Percentiles rank a stretch among this genome's conserved stretches.
Evolutionary conservation across 2,888 invertebrate species (phyloP).

Genomic region (Scelioninae gen. 2): DNA sequence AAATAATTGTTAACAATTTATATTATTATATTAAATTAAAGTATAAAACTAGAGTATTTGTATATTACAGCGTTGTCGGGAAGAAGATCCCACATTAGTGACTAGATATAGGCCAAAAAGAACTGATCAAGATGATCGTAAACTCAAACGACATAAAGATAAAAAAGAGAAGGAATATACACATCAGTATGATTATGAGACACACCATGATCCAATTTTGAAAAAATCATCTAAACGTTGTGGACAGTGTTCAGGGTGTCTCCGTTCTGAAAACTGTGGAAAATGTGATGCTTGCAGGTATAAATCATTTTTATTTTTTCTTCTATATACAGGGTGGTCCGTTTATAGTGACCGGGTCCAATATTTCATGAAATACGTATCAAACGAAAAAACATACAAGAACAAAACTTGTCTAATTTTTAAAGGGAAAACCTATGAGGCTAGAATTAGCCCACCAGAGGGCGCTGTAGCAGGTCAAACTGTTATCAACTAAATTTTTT

Average conservation of each 20-base stretch:
- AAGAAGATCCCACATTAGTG: conserved; percentile 86
- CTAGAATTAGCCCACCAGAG: too few species aligned
- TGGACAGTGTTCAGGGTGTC: conserved; percentile 86
- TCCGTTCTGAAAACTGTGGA: conserved; percentile 82
- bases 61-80: conserved; percentile 80
- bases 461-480: too few species aligned
- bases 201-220: conserved; percentile 67
- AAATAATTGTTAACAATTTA: conserved; percentile 5
- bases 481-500: too few species aligned
- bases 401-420: too few species aligned
- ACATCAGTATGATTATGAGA: conserved; percentile 70
- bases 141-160: conserved; percentile 67
- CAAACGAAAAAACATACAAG: too few species aligned
- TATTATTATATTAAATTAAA: too few species aligned
- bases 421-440: too few species aligned
- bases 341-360: too few species aligned
- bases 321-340: too few species aligned
- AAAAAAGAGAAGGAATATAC: conserved; percentile 72
- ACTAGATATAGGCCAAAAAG: conserved; percentile 73
- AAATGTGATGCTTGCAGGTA: conserved; percentile 82
- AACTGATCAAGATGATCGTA: conserved; percentile 70
- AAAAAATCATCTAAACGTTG: conserved; percentile 78
- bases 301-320: conserved; percentile 11
- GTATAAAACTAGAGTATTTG: conserved; percentile 3
- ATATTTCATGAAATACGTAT: too few species aligned